Conservation (phyloP, 2,888 invertebrate genomes). For the Cryptosula pallasiana region DNA sequence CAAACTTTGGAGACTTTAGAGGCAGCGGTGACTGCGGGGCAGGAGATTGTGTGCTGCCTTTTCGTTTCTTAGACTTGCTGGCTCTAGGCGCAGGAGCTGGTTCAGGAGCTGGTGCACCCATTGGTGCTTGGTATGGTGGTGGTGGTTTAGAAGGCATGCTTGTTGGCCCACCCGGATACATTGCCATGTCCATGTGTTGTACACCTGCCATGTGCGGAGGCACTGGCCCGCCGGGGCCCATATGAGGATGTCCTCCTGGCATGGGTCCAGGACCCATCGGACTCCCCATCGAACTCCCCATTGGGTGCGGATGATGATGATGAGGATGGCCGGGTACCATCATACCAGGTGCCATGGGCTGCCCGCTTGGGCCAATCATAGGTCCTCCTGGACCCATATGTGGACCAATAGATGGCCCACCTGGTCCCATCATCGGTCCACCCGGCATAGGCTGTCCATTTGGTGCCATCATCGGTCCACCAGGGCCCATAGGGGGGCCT, state of each 20-base stretch:
- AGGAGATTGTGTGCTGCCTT: slow-evolving; percentile 37
- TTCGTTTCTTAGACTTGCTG: slow-evolving; percentile 18
- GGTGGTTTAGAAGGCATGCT: slow-evolving; percentile 13
- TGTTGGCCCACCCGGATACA: slow-evolving; percentile 29
- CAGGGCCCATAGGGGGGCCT: slow-evolving; percentile 26
- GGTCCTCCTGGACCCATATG: slow-evolving; percentile 25
- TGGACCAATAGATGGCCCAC: background rate
- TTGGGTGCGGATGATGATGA: slow-evolving; percentile 11
- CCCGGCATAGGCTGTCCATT: slow-evolving; percentile 32
- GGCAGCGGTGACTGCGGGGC: slow-evolving; percentile 26
- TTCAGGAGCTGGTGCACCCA: background rate
- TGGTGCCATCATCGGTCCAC: slow-evolving; percentile 29
- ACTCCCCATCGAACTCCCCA: background rate
- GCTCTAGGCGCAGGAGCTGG: background rate
- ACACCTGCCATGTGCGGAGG: slow-evolving; percentile 28
- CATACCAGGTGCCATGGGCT: slow-evolving; percentile 37
- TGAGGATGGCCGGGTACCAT: slow-evolving; percentile 27
- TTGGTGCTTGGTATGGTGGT: slow-evolving; percentile 21
- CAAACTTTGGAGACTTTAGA: slow-evolving; percentile 41
- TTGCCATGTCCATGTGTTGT: slow-evolving; percentile 11
- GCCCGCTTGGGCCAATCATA: slow-evolving; percentile 31
- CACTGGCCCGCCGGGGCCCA: slow-evolving; percentile 32
- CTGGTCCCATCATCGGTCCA: slow-evolving; percentile 47
- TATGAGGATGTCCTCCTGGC: slow-evolving; percentile 27
- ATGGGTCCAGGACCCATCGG: slow-evolving; percentile 23